A percentile compares a stretch with the other conserved stretches of the same genome.
These are phyloP conservation scores for Neoascia interrupta DNA, from an alignment of 2,888 invertebrate genomes.

Conservation along the genomic window DNA sequence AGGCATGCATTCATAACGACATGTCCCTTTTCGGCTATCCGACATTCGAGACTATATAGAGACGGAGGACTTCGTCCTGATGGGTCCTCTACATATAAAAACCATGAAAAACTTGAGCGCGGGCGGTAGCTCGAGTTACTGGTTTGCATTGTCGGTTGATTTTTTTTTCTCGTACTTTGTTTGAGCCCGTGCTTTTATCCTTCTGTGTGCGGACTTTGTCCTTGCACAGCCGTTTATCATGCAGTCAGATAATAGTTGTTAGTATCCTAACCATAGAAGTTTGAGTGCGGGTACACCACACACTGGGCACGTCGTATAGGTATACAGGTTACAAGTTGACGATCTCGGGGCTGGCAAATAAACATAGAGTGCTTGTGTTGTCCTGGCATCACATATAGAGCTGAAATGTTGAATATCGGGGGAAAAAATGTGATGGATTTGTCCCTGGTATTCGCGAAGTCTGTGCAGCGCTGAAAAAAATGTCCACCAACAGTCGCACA, in stretches of 20 bases:
- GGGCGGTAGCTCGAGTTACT: slow-evolving; percentile 26
- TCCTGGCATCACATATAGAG: slow-evolving; percentile 21
- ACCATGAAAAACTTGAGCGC: slow-evolving; percentile 11
- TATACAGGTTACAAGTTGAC: slow-evolving; percentile 67
- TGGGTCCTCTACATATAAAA: background rate
- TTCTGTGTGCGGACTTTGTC: slow-evolving; percentile 59
- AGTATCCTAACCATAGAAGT: slow-evolving; percentile 68
- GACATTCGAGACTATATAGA: too few relatives aligned
- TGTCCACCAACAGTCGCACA: slow-evolving; percentile 6
- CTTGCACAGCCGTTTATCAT: slow-evolving; percentile 66
- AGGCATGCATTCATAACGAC: slow-evolving; percentile 69
- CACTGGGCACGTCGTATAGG: slow-evolving; percentile 41
- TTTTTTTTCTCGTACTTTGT: background rate
- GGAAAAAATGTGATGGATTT: slow-evolving; percentile 18
- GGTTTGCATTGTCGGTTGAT: slow-evolving; percentile 16
- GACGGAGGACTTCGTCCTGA: too few relatives aligned
- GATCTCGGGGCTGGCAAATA: slow-evolving; percentile 32
- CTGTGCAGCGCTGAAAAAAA: slow-evolving; percentile 18
- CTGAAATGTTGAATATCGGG: slow-evolving; percentile 44
- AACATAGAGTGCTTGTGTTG: too few relatives aligned
- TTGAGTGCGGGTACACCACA: slow-evolving; percentile 68
- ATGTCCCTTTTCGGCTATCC: slow-evolving; percentile 52
- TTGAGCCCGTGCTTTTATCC: slow-evolving; percentile 34
- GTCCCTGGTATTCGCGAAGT: slow-evolving; percentile 30
- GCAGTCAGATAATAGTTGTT: slow-evolving; percentile 69